Conservation (phyloP, 2,888 invertebrate genomes). For the Caenorhabditis panamensis region DNA sequence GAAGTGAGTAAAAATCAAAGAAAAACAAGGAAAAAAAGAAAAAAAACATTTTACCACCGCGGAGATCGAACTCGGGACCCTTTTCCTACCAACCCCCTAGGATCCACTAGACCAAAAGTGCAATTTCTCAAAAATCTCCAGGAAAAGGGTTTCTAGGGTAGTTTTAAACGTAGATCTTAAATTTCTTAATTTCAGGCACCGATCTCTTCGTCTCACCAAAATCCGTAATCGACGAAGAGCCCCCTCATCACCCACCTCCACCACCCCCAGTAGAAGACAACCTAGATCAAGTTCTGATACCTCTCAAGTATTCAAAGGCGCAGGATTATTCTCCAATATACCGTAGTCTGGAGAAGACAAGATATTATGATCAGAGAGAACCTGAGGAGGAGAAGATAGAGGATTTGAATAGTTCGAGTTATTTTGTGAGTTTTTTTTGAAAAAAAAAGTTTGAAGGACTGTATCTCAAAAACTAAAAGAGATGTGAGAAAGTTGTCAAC, state of each 20-base stretch:
- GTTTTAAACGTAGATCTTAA: too few relatives aligned
- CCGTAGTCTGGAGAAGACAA: slow-evolving; percentile 27
- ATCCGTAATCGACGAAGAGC: slow-evolving; percentile 55
- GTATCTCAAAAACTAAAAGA: too few relatives aligned
- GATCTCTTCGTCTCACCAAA: slow-evolving; percentile 58
- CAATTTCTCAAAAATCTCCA: background rate
- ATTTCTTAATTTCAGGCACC: slow-evolving; percentile 48
- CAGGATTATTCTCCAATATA: slow-evolving; percentile 47
- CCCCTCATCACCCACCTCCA: slow-evolving; percentile 57
- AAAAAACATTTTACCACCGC: background rate
- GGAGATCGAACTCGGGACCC: background rate
- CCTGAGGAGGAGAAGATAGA: slow-evolving; percentile 32
- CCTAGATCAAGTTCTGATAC: slow-evolving; percentile 58
- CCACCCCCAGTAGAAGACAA: slow-evolving; percentile 50
- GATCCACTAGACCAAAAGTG: background rate
- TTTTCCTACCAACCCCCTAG: background rate
- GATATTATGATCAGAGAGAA: slow-evolving; percentile 50
- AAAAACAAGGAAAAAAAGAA: too few relatives aligned
- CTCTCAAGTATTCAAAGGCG: slow-evolving; percentile 42
- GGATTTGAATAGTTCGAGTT: slow-evolving; percentile 14
- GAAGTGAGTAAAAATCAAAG: slow-evolving; percentile 56
- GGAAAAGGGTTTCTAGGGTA: background rate
- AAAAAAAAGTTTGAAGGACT: too few relatives aligned
- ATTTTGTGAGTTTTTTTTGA: slow-evolving; percentile 24
- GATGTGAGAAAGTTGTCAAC: too few relatives aligned